A percentile compares a stretch with the other conserved stretches of the same genome.
These are phyloP conservation scores for Polyergus mexicanus DNA, from an alignment of 1,140 invertebrate genomes.

Conservation along the genomic window DNA sequence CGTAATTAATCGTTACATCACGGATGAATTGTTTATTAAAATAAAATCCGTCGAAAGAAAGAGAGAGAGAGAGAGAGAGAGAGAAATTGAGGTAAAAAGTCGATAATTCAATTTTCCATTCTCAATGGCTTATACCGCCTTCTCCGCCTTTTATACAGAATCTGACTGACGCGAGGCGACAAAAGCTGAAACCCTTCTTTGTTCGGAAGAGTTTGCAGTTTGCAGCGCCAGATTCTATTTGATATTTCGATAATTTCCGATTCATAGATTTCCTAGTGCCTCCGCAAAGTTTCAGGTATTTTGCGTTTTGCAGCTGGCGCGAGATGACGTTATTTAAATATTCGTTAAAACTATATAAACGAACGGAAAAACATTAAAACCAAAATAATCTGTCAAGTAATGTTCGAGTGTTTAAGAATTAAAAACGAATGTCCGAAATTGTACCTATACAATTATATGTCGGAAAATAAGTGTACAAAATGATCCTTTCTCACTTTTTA, in stretches of 20 bases:
- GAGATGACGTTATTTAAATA: constrained; percentile 29
- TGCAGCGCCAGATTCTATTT: constrained; percentile 49
- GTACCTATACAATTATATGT: background rate
- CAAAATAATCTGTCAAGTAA: background rate
- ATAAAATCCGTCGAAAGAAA: constrained; percentile 27
- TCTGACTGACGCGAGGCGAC: constrained; percentile 28
- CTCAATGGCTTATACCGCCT: constrained; percentile 38
- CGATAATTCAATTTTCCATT: constrained; percentile 59
- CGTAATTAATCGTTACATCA: background rate
- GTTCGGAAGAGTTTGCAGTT: constrained; percentile 54
- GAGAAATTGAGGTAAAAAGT: constrained; percentile 21
- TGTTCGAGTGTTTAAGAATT: background rate
- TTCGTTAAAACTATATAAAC: background rate
- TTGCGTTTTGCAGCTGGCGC: background rate
- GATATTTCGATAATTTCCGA: constrained; percentile 63
- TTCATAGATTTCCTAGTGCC: background rate
- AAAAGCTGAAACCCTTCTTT: constrained; percentile 57
- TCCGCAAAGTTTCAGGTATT: background rate
- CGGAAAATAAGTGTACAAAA: background rate
- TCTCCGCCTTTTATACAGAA: constrained; percentile 31
- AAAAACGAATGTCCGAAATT: background rate
- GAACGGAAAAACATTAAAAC: constrained; percentile 6
- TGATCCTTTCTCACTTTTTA: background rate
- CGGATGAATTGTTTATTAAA: constrained; percentile 44
- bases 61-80: background rate